phyloP scores from a whole-genome alignment of 2,113 vertebrate genomes.

The Trogon melanurus region DNA sequence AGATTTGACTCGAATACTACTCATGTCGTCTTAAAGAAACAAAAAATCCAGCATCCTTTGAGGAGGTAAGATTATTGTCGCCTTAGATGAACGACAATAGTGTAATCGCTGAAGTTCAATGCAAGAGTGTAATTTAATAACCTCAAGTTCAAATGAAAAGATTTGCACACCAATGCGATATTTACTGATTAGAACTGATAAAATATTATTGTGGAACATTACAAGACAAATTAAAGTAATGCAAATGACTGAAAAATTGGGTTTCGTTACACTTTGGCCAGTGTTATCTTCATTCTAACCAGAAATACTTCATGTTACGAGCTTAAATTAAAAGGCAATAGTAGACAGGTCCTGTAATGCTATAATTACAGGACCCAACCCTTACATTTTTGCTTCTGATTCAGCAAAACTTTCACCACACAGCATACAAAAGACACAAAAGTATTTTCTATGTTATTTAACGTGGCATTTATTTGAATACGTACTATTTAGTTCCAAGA shows the following conservation, averaged over 20 bases:
- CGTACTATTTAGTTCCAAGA: neutral
- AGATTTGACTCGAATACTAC: neutral
- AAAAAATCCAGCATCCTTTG: neutral
- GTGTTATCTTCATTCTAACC: constrained; percentile 11
- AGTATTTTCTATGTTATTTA: neutral
- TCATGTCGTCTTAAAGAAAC: neutral
- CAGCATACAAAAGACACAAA: neutral
- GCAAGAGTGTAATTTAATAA: neutral
- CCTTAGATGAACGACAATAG: neutral
- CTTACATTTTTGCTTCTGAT: constrained; percentile 34
- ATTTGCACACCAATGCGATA: neutral
- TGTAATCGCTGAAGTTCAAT: neutral
- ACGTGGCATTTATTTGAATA: neutral
- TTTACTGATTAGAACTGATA: neutral
- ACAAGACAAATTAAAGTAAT: neutral
- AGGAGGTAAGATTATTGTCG: neutral
- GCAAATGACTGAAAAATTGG: neutral
- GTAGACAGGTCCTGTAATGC: constrained; percentile 1
- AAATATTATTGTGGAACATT: neutral
- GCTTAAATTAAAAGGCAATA: constrained; percentile 20
- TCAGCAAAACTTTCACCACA: constrained; percentile 23
- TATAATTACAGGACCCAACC: constrained; percentile 36
- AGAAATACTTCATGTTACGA: neutral
- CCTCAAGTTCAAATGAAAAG: neutral
- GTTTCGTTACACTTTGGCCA: neutral